Evolutionary conservation across 2,888 invertebrate genomes (phyloP), one percentile per base, ranked within the genome.

Genomic region (Serrognathus titanus): DNA sequence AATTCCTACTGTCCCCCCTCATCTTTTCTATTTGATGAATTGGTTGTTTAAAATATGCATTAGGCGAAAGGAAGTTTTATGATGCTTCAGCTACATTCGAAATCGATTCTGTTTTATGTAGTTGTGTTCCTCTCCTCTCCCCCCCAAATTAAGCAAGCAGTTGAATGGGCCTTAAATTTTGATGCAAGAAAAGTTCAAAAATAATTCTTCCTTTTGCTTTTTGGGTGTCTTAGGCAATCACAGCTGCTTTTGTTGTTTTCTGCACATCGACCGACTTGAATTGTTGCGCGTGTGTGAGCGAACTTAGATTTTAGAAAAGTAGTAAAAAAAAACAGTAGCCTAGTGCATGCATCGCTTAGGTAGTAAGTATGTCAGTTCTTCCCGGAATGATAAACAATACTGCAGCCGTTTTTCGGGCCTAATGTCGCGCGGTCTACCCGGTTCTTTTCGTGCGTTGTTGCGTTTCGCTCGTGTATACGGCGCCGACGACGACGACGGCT

Each of bases 181-280:
- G 2, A 12, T 45, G 9, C 6, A 47, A n/a, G 37, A 8, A 48
- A 48, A 48, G 10, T 48, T 35, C 16, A 16, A 16, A 16, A 16
- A 16, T 16, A 16, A 16, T 48, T 9, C 38, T 16, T 8, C 5
- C 13, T 20, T 16, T 3, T 12, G 31, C 12, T 12, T n/a, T 12
- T 13, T 47, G 53, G 39, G 12, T 40, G 40, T 53, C 47, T 46
- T 6, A 39, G 12, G 40, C 47, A 53, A 53, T 39, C 47, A 38
- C 11, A 51, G 53, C 61, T 59, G 62, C 57, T 63, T 66, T 55
- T 40, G 62, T 65, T 65, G 59, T 61, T 59, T 57, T 66, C 54
- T 57, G 66, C 69, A 71, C 70, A 70, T 68, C 70, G 73, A 72
- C 74, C 73, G 73, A 72, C 73, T 73, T 68, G 68, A 72, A 69